Percentiles rank a stretch among this genome's conserved stretches.
Conservation (phyloP, 1,140 invertebrate species). For the Drosophila auraria region DNA sequence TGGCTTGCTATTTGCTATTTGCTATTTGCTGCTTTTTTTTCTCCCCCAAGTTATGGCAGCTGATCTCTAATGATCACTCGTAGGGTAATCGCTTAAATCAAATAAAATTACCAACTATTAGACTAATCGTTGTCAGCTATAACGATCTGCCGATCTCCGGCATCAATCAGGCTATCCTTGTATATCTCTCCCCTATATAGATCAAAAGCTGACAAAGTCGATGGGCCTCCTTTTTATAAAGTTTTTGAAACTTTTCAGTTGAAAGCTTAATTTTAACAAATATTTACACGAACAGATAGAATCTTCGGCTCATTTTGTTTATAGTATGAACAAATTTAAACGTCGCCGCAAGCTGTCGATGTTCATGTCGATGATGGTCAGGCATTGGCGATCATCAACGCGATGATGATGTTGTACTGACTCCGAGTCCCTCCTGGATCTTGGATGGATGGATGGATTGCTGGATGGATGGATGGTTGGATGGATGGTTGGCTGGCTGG, state of each 20-base stretch:
- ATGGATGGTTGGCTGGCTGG: conserved; percentile 2
- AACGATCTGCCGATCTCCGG: conserved; percentile 21
- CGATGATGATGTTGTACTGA: conserved; percentile 31
- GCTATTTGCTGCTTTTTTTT: not conserved
- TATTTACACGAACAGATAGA: conserved; percentile 79
- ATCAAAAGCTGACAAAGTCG: conserved; percentile 17
- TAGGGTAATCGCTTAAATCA: conserved; percentile 46
- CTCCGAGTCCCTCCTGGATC: not conserved
- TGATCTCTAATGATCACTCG: conserved; percentile 48
- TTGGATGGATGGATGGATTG: not conserved
- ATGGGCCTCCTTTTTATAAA: conserved; percentile 3
- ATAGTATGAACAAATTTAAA: conserved; percentile 78
- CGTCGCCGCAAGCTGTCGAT: conserved; percentile 71
- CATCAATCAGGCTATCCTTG: conserved; percentile 19
- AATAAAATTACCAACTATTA: conserved; percentile 52
- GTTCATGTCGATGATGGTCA: conserved; percentile 70
- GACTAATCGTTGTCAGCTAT: conserved; percentile 48
- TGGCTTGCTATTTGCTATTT: not conserved
- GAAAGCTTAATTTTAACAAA: conserved; percentile 81
- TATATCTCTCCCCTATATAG: conserved; percentile 7
- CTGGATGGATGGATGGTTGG: not conserved
- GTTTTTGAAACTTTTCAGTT: conserved; percentile 71
- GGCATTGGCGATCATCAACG: conserved; percentile 61
- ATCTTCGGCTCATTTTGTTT: conserved; percentile 75
- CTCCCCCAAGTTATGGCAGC: conserved; percentile 35